phyloP scores from a whole-genome alignment of 2,113 vertebrate species.

The Microcebus jonahi region DNA sequence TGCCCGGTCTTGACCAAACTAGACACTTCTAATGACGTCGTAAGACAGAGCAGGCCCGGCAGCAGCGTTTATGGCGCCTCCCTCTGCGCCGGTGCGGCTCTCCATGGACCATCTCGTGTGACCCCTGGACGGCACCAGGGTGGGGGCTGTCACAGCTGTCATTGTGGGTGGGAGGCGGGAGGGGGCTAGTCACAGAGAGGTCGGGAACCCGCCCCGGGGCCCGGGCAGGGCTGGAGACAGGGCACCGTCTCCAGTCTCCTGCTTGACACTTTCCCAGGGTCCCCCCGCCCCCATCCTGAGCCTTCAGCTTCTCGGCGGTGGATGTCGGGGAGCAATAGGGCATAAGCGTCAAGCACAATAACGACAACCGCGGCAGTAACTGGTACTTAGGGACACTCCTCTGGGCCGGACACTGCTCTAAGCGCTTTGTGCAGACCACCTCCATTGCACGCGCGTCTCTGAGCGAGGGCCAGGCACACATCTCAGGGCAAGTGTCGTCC shows the following conservation, averaged over 20 bases:
- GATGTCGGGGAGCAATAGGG: accelerated
- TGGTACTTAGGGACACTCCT: accelerated
- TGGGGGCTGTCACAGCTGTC: accelerated
- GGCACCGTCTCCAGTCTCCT: background rate
- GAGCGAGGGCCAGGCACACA: accelerated
- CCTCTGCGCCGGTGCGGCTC: accelerated
- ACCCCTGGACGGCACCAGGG: accelerated
- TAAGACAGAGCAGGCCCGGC: background rate
- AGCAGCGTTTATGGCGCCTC: accelerated
- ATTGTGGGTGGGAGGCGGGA: background rate
- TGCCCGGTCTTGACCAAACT: accelerated
- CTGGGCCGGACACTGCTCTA: accelerated
- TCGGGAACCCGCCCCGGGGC: accelerated
- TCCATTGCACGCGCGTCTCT: accelerated
- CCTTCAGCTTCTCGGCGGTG: accelerated
- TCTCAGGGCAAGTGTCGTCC: background rate
- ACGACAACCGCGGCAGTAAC: accelerated
- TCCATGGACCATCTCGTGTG: accelerated
- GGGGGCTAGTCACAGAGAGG: background rate
- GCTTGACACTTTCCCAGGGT: background rate
- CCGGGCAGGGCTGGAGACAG: accelerated
- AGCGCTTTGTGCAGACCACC: background rate
- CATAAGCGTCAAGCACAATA: accelerated
- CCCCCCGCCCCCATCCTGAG: accelerated
- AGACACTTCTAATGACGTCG: background rate